These are phyloP conservation scores for Fabriciana adippe DNA, from an alignment of 2,888 invertebrate species.

Conservation along the genomic window DNA sequence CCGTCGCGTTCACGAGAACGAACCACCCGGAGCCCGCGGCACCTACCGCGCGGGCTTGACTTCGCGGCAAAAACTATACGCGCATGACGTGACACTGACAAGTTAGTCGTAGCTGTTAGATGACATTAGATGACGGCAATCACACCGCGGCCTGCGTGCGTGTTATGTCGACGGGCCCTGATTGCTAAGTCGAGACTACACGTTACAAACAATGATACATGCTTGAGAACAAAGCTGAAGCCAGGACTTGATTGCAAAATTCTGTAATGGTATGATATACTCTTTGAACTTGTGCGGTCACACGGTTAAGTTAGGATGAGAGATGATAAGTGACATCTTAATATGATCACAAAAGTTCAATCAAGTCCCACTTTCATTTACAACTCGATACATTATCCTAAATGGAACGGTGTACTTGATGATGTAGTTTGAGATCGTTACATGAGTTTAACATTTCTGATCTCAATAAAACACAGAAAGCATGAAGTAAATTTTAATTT, in stretches of 20 bases:
- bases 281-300: background rate
- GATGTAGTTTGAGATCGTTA: conserved; percentile 55
- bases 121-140: conserved; percentile 54
- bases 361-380: conserved; percentile 60
- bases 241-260: conserved; percentile 52
- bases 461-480: conserved; percentile 69
- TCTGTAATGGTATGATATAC: conserved; percentile 1
- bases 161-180: conserved; percentile 64
- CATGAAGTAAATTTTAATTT: conserved; percentile 60
- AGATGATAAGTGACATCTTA: background rate
- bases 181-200: conserved; percentile 56
- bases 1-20: conserved; percentile 58
- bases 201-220: conserved; percentile 70
- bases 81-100: conserved; percentile 54
- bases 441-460: conserved; percentile 51
- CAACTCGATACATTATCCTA: conserved; percentile 48
- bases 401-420: conserved; percentile 48
- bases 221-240: conserved; percentile 70
- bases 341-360: conserved; percentile 34
- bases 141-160: conserved; percentile 63
- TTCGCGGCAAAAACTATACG: conserved; percentile 8
- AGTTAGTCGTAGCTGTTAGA: conserved; percentile 76
- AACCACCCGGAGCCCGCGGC: conserved; percentile 53
- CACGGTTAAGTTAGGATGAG: background rate
- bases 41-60: conserved; percentile 49